Evolutionary conservation across 2,113 vertebrate species (phyloP), one percentile per base, ranked within the genome.

Genomic region (Sinosuthora webbiana): DNA sequence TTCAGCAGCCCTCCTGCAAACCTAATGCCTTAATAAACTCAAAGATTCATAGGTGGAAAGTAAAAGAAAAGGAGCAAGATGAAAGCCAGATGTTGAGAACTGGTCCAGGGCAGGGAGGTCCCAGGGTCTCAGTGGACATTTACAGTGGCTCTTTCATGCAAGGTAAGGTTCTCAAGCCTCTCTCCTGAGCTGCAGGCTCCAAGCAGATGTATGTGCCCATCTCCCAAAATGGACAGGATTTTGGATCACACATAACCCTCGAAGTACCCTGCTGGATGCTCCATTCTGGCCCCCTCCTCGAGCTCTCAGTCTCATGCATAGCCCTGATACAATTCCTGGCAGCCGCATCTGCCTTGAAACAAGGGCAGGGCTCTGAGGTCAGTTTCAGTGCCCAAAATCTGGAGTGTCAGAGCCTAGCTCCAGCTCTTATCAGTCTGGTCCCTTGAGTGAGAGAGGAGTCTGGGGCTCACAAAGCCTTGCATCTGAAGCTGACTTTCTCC

Each of bases 241-340:
- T 88, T 2, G 1, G 35, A 74, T 60, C 16, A 33, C 2, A 0
- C 2, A 5, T 12, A 15, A 42, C 10, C 23, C 68, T 65, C 1
- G 0, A 83, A 60, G 18, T 0, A 0, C 8, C 10, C 5, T 60
- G 19, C 28, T 85, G 67, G 27, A 10, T 27, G 22, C 22, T 68
- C 12, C 67, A 47, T 27, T 3, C n/a, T 83, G 76, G 27, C 27
- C 8, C 0, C 35, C 23, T 89, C 76, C 42, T 84, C 0, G 0
- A 52, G 15, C 16, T 83, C 39, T 71, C 23, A 25, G 49, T 15
- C 8, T 59, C 44, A 23, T 1, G 0, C 15, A 8, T 14, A 12
- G 18, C 53, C 10, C 2, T 2, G 41, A 41, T 42, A 33, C 3
- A 1, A 86, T 47, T 94, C 39, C 68, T 3, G 1, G 35, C 5